Evolutionary conservation across 2,797 vertebrate genomes (phyloP).

Genomic region (Takifugu rubripes): DNA sequence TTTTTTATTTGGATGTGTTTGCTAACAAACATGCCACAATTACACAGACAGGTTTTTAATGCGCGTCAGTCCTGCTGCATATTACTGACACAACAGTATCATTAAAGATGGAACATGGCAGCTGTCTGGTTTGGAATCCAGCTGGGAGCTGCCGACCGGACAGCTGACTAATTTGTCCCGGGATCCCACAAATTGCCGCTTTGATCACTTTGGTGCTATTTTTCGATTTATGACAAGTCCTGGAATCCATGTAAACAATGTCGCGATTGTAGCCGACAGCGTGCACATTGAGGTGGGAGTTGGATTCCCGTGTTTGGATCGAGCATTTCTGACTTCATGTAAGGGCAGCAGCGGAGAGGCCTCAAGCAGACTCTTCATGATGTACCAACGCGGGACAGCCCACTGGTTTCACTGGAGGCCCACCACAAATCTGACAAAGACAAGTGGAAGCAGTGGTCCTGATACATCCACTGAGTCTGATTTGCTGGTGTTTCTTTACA

Average conservation of each 20-base stretch:
- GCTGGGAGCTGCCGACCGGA: no score
- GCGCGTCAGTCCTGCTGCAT: no score
- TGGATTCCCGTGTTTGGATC: constrained; percentile 62
- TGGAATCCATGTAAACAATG: constrained; percentile 64
- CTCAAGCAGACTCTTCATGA: constrained; percentile 41
- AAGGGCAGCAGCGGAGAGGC: constrained; percentile 46
- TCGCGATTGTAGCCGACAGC: constrained; percentile 65
- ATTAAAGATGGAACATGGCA: no score
- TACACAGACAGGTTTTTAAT: no score
- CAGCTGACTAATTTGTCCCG: neutral
- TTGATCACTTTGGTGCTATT: no score
- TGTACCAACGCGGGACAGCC: constrained; percentile 26
- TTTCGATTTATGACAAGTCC: constrained; percentile 23
- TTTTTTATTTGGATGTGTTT: neutral
- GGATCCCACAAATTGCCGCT: no score
- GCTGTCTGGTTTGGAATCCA: no score
- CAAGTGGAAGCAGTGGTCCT: neutral
- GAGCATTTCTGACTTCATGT: constrained; percentile 53
- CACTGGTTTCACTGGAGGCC: constrained; percentile 9
- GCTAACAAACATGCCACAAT: no score
- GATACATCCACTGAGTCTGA: no score
- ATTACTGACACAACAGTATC: no score
- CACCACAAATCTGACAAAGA: neutral
- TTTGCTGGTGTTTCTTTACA: neutral
- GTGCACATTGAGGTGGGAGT: constrained; percentile 65